Base-by-base conservation (phyloP, 2,888 invertebrate genomes). In the Zaprionus bogoriensis region DNA sequence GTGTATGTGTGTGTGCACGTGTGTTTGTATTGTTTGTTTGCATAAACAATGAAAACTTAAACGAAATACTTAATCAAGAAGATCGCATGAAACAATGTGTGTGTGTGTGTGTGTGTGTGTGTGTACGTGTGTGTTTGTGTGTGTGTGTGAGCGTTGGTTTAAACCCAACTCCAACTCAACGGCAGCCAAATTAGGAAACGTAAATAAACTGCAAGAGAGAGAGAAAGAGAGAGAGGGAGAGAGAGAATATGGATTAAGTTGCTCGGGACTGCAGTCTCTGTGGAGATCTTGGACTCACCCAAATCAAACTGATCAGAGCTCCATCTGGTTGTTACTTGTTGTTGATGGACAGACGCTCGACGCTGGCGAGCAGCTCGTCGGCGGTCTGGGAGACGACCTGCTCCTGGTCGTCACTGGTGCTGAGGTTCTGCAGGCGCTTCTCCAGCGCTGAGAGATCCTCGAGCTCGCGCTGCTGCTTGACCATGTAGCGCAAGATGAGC, bases 401-500 rank as follows among this genome's bases (percentile, higher is more conserved):
- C 59, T 88, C 85, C 62, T 89, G 88, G 55, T 89, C 87, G 38
- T 91, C 91, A 63, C 89, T 87, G 63, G 91, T 91, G 71, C 88
- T 90, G 5, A 91, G 79, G 70, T 90, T 90, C 44, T 90, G 88
- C 20, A 91, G 66, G 2, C 91, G 88, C 66, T 84, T 81, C 65
- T 91, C 91, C 12, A 91, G 77, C 44, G 88, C 88, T 2, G 88
- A 88, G 3, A 91, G 67, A 59, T 91, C 90, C 50, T 90, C 88
- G 36, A 89, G 77, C 64, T 90, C 89, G n/a, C 87, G 85, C 72
- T 89, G 88, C 62, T 91, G 89, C 62, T 87, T 89, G 3, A 85
- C 88, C 69, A 90, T 80, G 36, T 90, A 90, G 52, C 94, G 91
- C 91, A 96, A 93, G 25, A 91, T 89, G 93, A 96, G 94, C 71